phyloP scores from a whole-genome alignment of 1,140 invertebrate genomes.

The Drosophila kepulauana region DNA sequence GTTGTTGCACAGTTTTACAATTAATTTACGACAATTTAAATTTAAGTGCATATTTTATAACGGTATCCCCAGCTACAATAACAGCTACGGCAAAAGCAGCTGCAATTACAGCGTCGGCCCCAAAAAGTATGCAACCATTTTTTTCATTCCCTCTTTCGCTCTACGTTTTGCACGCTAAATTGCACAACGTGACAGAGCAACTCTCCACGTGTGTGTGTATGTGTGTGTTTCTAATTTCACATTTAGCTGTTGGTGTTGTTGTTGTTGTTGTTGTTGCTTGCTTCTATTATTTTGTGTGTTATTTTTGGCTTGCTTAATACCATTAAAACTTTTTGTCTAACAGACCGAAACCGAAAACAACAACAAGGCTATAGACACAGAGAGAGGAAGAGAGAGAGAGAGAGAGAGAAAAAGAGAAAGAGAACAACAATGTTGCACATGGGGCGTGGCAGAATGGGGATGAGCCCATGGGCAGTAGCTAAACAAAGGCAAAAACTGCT shows the following conservation, averaged over 20 bases:
- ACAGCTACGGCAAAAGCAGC: constrained; percentile 21
- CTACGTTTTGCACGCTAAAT: constrained; percentile 38
- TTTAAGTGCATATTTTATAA: constrained; percentile 65
- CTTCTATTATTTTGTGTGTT: constrained; percentile 67
- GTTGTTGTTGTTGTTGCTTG: constrained; percentile 16
- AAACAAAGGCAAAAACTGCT: constrained; percentile 56
- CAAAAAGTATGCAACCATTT: constrained; percentile 54
- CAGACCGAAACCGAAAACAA: constrained; percentile 60
- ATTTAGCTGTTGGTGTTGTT: constrained; percentile 14
- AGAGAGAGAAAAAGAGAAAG: neutral
- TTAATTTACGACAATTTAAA: constrained; percentile 76
- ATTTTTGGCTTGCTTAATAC: constrained; percentile 79
- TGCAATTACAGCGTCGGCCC: constrained; percentile 43
- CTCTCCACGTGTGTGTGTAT: neutral
- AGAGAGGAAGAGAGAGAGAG: too few species aligned
- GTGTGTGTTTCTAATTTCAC: constrained; percentile 45
- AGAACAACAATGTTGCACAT: constrained; percentile 31
- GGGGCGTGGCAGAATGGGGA: neutral
- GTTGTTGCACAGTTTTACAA: constrained; percentile 48
- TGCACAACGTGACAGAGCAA: constrained; percentile 28
- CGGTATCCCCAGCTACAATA: constrained; percentile 21
- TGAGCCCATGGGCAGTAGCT: constrained; percentile 28
- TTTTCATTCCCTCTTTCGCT: constrained; percentile 24
- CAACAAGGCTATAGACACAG: constrained; percentile 8
- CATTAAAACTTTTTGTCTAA: constrained; percentile 81